Base-by-base conservation (phyloP, 2,888 invertebrate genomes). In the Terebella lapidaria region DNA sequence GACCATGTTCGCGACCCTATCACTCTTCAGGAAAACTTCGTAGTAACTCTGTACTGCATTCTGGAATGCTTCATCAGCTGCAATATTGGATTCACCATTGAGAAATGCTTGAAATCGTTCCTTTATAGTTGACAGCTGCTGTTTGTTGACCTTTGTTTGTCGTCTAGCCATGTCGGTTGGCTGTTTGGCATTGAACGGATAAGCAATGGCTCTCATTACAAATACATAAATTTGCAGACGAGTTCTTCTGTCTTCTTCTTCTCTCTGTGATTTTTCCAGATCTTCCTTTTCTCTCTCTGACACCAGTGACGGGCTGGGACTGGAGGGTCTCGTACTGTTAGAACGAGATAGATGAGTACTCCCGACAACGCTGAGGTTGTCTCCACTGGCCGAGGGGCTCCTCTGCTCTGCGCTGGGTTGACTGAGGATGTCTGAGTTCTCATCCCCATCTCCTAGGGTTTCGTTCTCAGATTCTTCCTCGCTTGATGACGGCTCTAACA, bases 141-240 rank as follows among this genome's bases (percentile, higher is more conserved):
- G 92, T 79, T 94, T 93, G 59, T 91, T 93, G 57, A 99, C 57
- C 85, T 99, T 99, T 59, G 91, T 89, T 80, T 95, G 94, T 65
- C 97, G 85, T 56, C 91, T 86, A 1, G 94, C 94, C 94, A 97
- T 94, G 81, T 99, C 99, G 4, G 94, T 95, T 0, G 95, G 94
- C 80, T 97, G 97, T 83, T 99, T 99, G 15, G 96, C 95, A 83
- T 97, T 99, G 84, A 99, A 99, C 4, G 97, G 97, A 84, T 99
- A 97, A 4, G 99, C 94, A 76, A 96, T 88, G 83, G 96, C 95
- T 78, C 97, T 86, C 68, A 96, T 94, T 68, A 99, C 92, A 81
- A 99, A 99, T 68, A 99, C 97, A 83, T 99, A 99, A 46, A 99
- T 84, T 80, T 99, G 99, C 61, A 99, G 87, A 63, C 93, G 87